A percentile compares a stretch with the other conserved stretches of the same genome.
phyloP scores from a whole-genome alignment of 1,140 invertebrate genomes.

The Solen grandis region DNA sequence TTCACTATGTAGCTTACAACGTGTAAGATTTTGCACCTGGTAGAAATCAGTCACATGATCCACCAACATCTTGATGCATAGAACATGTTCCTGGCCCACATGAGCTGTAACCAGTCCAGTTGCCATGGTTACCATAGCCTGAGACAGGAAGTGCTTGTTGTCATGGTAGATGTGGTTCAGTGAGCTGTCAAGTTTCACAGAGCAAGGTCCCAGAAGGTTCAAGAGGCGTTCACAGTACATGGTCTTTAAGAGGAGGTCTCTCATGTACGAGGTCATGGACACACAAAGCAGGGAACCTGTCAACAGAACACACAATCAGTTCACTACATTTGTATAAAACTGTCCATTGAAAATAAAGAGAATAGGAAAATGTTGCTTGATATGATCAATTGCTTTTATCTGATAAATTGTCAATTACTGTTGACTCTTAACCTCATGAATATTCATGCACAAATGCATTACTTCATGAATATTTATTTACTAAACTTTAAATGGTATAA shows the following conservation, averaged over 20 bases:
- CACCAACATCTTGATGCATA: constrained; percentile 13
- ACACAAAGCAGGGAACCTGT: not conserved
- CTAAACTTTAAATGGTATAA: too few species aligned
- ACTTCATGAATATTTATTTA: too few species aligned
- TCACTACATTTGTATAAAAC: too few species aligned
- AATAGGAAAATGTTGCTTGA: too few species aligned
- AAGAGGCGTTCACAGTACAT: constrained; percentile 4
- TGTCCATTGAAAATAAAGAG: too few species aligned
- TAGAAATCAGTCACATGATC: constrained; percentile 41
- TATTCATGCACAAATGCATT: too few species aligned
- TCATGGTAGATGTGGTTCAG: constrained; percentile 5
- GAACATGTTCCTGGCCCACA: constrained; percentile 50
- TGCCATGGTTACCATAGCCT: constrained; percentile 37
- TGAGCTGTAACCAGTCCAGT: constrained; percentile 42
- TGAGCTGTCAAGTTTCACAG: constrained; percentile 29
- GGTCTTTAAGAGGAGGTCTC: constrained; percentile 47
- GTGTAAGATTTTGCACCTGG: too few species aligned
- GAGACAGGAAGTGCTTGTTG: constrained; percentile 11
- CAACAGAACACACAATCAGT: not conserved
- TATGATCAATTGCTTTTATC: too few species aligned
- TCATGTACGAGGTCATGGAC: constrained; percentile 15
- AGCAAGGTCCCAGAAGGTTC: constrained; percentile 36
- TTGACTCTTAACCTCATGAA: too few species aligned
- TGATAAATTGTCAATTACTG: too few species aligned
- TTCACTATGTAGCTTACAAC: too few species aligned